A percentile compares a stretch with the other conserved stretches of the same genome.
Conservation (phyloP, 2,797 vertebrate species). For the Falco berigora region DNA sequence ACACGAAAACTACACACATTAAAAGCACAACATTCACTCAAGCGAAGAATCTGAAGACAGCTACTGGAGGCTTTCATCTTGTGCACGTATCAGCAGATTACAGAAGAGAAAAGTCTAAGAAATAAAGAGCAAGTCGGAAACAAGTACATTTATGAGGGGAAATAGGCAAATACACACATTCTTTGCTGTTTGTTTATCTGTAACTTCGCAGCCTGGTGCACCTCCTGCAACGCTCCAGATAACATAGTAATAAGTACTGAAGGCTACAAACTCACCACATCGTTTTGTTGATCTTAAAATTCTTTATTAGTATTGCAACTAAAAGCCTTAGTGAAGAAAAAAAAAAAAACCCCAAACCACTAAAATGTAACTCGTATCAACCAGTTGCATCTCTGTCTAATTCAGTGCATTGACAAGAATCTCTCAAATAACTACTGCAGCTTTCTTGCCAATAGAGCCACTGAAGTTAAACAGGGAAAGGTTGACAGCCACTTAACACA, state of each 20-base stretch:
- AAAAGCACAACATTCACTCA: not conserved
- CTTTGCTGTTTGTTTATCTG: not conserved
- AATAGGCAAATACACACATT: not conserved
- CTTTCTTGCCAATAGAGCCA: not conserved
- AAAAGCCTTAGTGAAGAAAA: not conserved
- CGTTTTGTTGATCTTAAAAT: not conserved
- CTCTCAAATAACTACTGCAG: not conserved
- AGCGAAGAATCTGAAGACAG: not conserved
- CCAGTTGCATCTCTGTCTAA: not conserved
- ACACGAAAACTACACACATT: not conserved
- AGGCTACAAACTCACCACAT: not conserved
- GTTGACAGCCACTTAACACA: not conserved
- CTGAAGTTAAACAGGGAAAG: not conserved
- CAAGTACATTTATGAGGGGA: not conserved
- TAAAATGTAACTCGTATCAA: not conserved
- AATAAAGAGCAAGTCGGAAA: not conserved
- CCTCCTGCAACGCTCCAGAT: not conserved
- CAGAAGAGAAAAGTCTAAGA: not conserved
- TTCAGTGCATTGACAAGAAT: not conserved
- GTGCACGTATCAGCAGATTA: not conserved
- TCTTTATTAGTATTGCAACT: not conserved
- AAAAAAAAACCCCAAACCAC: too few relatives aligned
- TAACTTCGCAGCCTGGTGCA: not conserved
- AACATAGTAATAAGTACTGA: not conserved
- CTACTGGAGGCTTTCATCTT: not conserved